These are phyloP conservation scores for Adelosebastes latens DNA, from an alignment of 2,797 vertebrate species.

Conservation along the genomic window DNA sequence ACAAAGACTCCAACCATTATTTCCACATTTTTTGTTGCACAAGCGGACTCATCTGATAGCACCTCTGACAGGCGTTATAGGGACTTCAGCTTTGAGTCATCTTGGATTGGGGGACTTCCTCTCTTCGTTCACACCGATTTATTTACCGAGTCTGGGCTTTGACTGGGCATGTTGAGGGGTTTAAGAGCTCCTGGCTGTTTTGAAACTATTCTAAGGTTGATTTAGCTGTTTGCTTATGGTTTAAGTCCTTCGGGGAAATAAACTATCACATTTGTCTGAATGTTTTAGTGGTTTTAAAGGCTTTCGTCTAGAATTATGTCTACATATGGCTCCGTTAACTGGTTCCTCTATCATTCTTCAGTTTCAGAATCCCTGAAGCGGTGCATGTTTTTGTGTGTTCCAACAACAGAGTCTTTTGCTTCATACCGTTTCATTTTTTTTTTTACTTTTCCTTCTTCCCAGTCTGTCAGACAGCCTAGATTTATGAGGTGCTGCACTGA, in stretches of 20 bases:
- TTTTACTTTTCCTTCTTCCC: not conserved
- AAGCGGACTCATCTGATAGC: not conserved
- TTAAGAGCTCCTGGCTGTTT: not conserved
- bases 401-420: not conserved
- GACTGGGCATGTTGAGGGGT: conserved; percentile 7
- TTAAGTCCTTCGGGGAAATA: not conserved
- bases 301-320: not conserved
- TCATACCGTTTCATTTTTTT: not conserved
- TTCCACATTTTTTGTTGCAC: not conserved
- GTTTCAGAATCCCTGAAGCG: not conserved
- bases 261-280: not conserved
- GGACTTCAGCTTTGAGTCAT: conserved; percentile 20
- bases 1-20: not conserved
- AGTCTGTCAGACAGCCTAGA: not conserved
- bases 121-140: not conserved
- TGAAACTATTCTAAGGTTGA: not conserved
- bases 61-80: not conserved
- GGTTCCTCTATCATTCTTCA: not conserved
- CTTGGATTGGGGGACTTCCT: conserved; percentile 14
- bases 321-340: not conserved
- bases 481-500: conserved; percentile 19
- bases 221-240: not conserved
- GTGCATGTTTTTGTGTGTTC: not conserved
- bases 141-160: not conserved
- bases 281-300: not conserved